Conservation (phyloP, 1,140 invertebrate genomes). For the fruit fly (Drosophila melanogaster) region Release_6_plus_ISO1_MT NT_033777.3:14775001-14775500, state of each 20-base stretch:
- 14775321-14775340: constrained; percentile 68
- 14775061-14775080: constrained; percentile 34
- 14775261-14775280: constrained; percentile 71
- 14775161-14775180: constrained; percentile 43
- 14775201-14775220: background rate
- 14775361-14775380: constrained; percentile 59
- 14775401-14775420: constrained; percentile 79
- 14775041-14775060: constrained; percentile 62
- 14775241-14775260: constrained; percentile 36
- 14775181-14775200: constrained; percentile 22
- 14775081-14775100: constrained; percentile 44
- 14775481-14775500: constrained; percentile 33
- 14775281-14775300: constrained; percentile 68
- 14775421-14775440: constrained; percentile 69
- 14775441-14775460: constrained; percentile 52
- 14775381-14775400: constrained; percentile 46
- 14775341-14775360: constrained; percentile 66
- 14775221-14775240: background rate
- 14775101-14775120: constrained; percentile 73
- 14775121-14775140: constrained; percentile 54
- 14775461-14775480: constrained; percentile 35
- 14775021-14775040: constrained; percentile 52
- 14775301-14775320: constrained; percentile 57
- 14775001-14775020: constrained; percentile 21
- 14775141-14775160: constrained; percentile 61